Evolutionary conservation across 2,113 vertebrate genomes (phyloP).

Genomic region (Megaceryle torquata): DNA sequence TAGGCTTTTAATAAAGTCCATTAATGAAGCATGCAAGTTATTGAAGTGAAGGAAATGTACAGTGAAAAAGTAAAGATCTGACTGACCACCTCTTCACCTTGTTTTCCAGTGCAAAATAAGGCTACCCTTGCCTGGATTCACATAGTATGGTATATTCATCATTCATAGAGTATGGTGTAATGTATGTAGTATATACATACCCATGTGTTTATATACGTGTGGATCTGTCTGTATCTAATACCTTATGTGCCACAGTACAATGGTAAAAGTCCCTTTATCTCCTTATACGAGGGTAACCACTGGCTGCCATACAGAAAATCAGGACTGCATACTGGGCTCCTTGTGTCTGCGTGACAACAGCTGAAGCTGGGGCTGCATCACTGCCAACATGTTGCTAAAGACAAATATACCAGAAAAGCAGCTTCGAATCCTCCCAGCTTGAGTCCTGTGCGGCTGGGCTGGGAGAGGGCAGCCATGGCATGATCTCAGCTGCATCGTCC

Average conservation of each 20-base stretch:
- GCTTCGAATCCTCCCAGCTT: neutral
- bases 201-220: neutral
- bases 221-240: too few species aligned
- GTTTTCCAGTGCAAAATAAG: neutral
- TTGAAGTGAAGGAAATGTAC: neutral
- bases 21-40: neutral
- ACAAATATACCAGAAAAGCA: neutral
- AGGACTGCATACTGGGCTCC: neutral
- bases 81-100: neutral
- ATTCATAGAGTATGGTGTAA: neutral
- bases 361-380: neutral
- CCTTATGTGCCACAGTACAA: neutral
- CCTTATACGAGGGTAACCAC: neutral
- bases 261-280: neutral
- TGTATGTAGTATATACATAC: too few species aligned
- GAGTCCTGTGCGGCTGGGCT: accelerated
- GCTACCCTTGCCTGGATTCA: neutral
- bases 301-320: neutral
- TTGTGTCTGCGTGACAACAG: neutral
- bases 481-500: neutral
- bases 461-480: neutral
- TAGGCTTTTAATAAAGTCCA: neutral
- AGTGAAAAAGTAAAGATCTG: neutral
- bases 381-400: accelerated
- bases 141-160: neutral